Base-by-base conservation (phyloP, 2,797 vertebrate genomes). In the Mastacembelus armatus region DNA sequence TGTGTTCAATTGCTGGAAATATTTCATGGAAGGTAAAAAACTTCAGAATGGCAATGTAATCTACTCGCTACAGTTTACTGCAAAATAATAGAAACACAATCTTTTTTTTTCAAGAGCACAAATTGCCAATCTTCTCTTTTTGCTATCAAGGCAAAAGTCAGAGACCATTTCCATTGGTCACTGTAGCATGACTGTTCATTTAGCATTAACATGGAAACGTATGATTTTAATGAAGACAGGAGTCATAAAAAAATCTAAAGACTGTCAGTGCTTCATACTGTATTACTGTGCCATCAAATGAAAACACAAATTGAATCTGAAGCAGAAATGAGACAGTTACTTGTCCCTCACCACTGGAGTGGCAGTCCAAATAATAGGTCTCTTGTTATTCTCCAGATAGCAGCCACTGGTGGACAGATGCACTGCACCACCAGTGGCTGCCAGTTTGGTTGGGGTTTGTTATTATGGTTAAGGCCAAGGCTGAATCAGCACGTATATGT, bases 401-500 rank as follows among this genome's bases (percentile, higher is more conserved):
- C 9, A 40, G 1, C 44, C 10, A 65, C 21, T 8, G 9, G 50
- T 52, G 51, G 38, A 56, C 44, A 61, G 71, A 77, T 71, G 66
- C 56, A 71, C 27, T 77, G 69, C 76, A 68, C 21, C 68, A 70
- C 42, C 52, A 63, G 40, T 2, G 7, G 29, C 49, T 72, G 75
- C 48, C 35, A 44, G 58, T 61, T 40, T 43, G 59, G 44, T 55
- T 29, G 49, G 42, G 42, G 45, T 66, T 56, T 49, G 54, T 71
- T 58, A 36, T 77, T 48, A 19, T 22, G 58, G 26, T 51, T 36
- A 61, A 43, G 16, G 39, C 49, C 27, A 39, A 49, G 47, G 18
- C 24, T 59, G 51, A 80, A 71, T 56, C 73, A 77, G 56, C 45
- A 73, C 70, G 49, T 59, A 61, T 77, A 48, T 80, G 38, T 32